phyloP scores from a whole-genome alignment of 2,888 invertebrate genomes.

The Ligdia adustata region DNA sequence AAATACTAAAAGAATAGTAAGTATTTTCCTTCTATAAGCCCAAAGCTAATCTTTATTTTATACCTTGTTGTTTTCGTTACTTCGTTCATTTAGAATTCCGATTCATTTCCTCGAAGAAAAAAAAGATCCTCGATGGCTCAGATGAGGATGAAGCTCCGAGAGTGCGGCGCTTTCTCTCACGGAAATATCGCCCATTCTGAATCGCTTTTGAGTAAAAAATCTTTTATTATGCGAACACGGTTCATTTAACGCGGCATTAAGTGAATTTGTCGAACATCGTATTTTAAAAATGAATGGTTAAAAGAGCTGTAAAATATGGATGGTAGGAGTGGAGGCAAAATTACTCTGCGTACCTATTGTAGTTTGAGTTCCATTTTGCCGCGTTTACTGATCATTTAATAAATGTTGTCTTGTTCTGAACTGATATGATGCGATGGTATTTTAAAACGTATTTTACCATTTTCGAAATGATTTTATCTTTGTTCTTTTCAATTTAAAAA shows the following conservation, averaged over 20 bases:
- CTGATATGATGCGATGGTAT: too few relatives aligned
- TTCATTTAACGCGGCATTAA: conserved; percentile 82
- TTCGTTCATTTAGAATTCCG: conserved; percentile 41
- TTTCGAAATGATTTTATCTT: too few relatives aligned
- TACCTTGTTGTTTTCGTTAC: too few relatives aligned
- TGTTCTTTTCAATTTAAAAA: too few relatives aligned
- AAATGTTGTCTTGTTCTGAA: conserved; percentile 23
- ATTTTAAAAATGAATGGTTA: conserved; percentile 77
- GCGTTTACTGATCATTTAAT: conserved; percentile 47
- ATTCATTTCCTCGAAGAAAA: conserved; percentile 57
- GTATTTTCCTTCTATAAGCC: too few relatives aligned
- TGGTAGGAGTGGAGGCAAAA: conserved; percentile 42
- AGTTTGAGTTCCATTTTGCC: conserved; percentile 52
- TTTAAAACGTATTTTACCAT: too few relatives aligned
- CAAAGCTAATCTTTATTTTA: too few relatives aligned
- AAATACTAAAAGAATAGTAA: too few relatives aligned
- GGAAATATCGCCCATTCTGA: conserved; percentile 74
- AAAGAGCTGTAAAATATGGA: conserved; percentile 68
- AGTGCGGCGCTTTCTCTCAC: conserved; percentile 61
- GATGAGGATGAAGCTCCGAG: conserved; percentile 56
- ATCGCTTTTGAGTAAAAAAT: conserved; percentile 79
- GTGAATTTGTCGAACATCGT: conserved; percentile 82
- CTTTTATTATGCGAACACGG: conserved; percentile 81
- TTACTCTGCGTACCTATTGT: conserved; percentile 53
- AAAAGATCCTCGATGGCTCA: conserved; percentile 52